Base-by-base conservation (phyloP, 2,888 invertebrate genomes). In the Acronicta leporina region DNA sequence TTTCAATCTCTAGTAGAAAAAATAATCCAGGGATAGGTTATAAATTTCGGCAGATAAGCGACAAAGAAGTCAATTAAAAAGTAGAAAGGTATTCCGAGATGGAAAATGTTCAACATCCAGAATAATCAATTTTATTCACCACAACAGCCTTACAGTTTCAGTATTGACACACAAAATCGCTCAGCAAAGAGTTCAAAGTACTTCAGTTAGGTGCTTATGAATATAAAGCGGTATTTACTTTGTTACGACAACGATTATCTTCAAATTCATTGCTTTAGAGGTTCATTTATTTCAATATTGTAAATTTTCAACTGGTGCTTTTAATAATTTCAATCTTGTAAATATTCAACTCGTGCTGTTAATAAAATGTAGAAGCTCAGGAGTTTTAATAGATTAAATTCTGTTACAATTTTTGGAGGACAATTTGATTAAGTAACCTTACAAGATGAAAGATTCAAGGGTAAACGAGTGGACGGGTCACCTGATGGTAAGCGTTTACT, bases 151-250 rank as follows among this genome's bases (percentile, higher is more conserved):
- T 11, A 33, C 44, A 15, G 15, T 6, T 47, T 20, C 5, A 15
- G 11, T 51, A 72, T 65, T 56, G 30, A 51, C 41, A 42, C 51
- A 56, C 38, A 66, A 67, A 71, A 16, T 14, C 56, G 51, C 44
- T 44, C 15, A 11, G 30, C 35, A 46, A 45, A 41, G 48, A 67
- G 56, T 64, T 71, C 46, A 64, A 55, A 67, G 41, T 10, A 38
- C 49, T n/a, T 14, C 30, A 63, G 16, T 42, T n/a, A 46, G 15
- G 45, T 44, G 51, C 41, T 65, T 66, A 56, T 67, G 73, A 67
- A 72, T 72, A 45, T 52, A 67, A 48, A 67, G 33, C 41, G 48
- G 42, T 33, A 65, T 45, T 67, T 44, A 65, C 50, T 42, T 43
- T 13, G 73, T 46, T 58, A 73, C 48, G 20, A 30, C 14, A 15